Evolutionary conservation across 2,113 vertebrate genomes (phyloP), one percentile per base, ranked within the genome.

Genomic region (Sceloporus tristichus): DNA sequence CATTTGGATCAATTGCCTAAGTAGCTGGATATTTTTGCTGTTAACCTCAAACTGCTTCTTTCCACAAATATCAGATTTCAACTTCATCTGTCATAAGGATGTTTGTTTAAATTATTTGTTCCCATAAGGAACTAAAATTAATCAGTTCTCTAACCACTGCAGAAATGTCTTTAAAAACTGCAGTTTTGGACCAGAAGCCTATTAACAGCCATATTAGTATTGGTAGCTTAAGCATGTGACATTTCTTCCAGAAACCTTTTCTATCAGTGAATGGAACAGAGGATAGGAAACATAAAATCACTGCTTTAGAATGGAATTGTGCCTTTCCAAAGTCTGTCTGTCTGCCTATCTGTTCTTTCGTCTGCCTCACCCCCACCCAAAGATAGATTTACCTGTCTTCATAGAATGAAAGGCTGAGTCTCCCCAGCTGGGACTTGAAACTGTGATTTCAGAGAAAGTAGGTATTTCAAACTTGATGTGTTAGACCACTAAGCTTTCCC

Each of bases 401-500:
- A 62, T 0, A 1, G 77, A 90, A 0, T 18, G 68, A 80, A 91
- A 54, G 29, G 86, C 2, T 80, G 4, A 34, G 42, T 42, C 21
- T 0, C 25, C 0, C 53, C 5, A 91, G 54, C 29, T 29, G 81
- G 84, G 85, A 78, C 59, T 71, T 13, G 2, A n/a, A 76, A 82
- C 82, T 27, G 81, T 8, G 0, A 70, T 86, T 78, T 62, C 65
- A 83, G 34, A 78, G 85, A 83, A 76, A 86, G 68, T 0, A 77
- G 78, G 1, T 27, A 88, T 42, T 0, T 74, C 4, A 77, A 40
- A 23, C 54, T 21, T 3, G 68, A 90, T 88, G 38, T 0, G 0
- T 2, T 29, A 13, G 80, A 11, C 7, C 59, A 19, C 3, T 5
- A 0, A 84, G 82, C 73, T 1, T 5, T 40, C 88, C 13, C 0